Conservation (phyloP, 2,888 invertebrate genomes). For the Heliconius erato region DNA sequence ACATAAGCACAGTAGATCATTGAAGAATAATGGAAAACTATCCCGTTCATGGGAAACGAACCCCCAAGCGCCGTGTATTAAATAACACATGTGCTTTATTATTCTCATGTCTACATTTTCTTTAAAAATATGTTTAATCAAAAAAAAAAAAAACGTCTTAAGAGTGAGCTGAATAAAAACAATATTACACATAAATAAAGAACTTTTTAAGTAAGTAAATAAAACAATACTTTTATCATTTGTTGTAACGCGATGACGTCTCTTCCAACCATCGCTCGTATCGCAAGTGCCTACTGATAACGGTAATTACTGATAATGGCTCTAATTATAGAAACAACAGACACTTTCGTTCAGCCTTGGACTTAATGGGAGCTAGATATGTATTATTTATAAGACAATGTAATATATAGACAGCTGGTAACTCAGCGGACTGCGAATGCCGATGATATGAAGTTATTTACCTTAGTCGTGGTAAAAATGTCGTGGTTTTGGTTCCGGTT, state of each 20-base stretch:
- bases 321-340: constrained; percentile 34
- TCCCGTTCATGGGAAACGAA: no score
- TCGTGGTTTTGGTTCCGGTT: background rate
- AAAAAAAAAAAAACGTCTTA: no score
- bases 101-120: no score
- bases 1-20: no score
- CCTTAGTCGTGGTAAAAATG: background rate
- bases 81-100: no score
- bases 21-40: no score
- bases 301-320: constrained; percentile 41
- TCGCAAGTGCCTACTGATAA: constrained; percentile 38
- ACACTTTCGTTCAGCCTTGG: constrained; percentile 33
- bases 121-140: no score
- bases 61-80: no score
- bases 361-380: constrained; percentile 11
- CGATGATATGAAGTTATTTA: background rate
- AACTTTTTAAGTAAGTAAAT: background rate
- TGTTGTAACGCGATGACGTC: constrained; percentile 24
- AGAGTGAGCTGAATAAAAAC: no score
- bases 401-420: background rate
- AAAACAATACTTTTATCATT: constrained; percentile 2
- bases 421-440: background rate
- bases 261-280: constrained; percentile 26
- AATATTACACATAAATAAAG: background rate
- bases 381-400: constrained; percentile 25